Conservation (phyloP, 2,888 invertebrate species). For the Steinernema scapterisci region DNA sequence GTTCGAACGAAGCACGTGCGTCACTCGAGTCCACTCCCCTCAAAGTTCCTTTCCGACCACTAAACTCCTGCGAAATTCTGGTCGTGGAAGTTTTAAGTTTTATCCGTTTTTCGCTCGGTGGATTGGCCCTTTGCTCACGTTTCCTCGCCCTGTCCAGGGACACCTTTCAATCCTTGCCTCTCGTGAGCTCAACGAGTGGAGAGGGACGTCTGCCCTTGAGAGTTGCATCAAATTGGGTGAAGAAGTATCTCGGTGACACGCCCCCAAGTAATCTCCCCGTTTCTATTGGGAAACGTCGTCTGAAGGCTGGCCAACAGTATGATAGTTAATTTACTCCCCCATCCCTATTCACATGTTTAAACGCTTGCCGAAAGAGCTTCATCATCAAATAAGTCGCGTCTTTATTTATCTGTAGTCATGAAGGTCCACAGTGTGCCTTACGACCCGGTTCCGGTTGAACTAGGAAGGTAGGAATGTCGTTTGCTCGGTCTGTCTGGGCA, state of each 20-base stretch:
- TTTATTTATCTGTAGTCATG: background rate
- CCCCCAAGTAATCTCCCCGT: slow-evolving; percentile 15
- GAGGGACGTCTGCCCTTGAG: slow-evolving; percentile 19
- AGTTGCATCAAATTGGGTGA: slow-evolving; percentile 32
- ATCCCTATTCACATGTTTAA: slow-evolving; percentile 27
- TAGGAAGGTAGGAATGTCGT: background rate
- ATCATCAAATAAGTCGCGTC: background rate
- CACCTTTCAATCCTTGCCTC: slow-evolving; percentile 28
- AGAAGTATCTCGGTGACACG: slow-evolving; percentile 28
- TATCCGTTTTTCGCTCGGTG: background rate
- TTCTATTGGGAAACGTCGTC: slow-evolving; percentile 18
- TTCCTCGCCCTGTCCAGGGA: slow-evolving; percentile 9
- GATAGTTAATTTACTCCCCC: slow-evolving; percentile 30
- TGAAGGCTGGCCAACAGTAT: slow-evolving; percentile 25
- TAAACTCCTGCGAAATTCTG: no score
- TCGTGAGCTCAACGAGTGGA: background rate
- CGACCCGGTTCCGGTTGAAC: background rate
- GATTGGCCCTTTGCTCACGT: background rate
- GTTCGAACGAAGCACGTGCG: no score
- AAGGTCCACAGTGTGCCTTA: slow-evolving; percentile 16
- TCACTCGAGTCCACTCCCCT: no score
- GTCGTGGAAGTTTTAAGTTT: background rate
- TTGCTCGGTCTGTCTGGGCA: no score
- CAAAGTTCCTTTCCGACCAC: no score
- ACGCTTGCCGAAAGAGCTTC: background rate